These are phyloP conservation scores for Heteractis magnifica DNA, from an alignment of 92 coral and sea anemone species.

Conservation along the genomic window DNA sequence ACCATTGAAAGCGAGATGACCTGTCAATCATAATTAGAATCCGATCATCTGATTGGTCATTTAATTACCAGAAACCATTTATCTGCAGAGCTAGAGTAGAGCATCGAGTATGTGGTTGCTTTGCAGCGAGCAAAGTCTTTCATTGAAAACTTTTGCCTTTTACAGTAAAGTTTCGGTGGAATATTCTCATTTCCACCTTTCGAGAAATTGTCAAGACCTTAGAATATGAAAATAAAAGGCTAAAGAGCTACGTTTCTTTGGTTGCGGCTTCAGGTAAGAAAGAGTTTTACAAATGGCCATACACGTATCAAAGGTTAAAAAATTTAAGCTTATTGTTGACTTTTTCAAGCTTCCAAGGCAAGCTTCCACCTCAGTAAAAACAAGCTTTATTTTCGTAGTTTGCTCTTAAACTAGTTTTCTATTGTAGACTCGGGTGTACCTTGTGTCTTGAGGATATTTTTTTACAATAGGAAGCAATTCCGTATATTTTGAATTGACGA, in stretches of 20 bases:
- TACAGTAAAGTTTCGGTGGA: neutral
- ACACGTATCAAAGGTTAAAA: neutral
- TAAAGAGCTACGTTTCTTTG: neutral
- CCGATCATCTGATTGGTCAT: neutral
- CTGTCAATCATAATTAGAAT: neutral
- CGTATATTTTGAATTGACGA: too few relatives aligned
- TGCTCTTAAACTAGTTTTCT: too few relatives aligned
- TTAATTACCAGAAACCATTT: neutral
- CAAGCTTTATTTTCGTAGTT: too few relatives aligned
- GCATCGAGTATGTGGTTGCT: neutral
- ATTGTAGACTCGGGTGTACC: too few relatives aligned
- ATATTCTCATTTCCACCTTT: neutral
- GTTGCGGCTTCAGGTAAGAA: neutral
- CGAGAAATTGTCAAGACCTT: neutral
- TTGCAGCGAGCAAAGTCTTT: neutral
- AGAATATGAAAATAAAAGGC: neutral
- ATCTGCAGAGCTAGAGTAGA: neutral
- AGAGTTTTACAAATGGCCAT: neutral
- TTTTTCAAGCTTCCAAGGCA: neutral
- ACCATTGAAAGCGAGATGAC: neutral
- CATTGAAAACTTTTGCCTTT: neutral
- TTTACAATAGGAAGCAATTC: too few relatives aligned
- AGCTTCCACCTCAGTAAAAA: neutral
- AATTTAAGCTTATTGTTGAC: neutral
- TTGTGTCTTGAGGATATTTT: too few relatives aligned